A percentile compares a stretch with the other conserved stretches of the same genome.
phyloP scores from a whole-genome alignment of 2,797 vertebrate genomes.

The Arctocebus calabarensis region DNA sequence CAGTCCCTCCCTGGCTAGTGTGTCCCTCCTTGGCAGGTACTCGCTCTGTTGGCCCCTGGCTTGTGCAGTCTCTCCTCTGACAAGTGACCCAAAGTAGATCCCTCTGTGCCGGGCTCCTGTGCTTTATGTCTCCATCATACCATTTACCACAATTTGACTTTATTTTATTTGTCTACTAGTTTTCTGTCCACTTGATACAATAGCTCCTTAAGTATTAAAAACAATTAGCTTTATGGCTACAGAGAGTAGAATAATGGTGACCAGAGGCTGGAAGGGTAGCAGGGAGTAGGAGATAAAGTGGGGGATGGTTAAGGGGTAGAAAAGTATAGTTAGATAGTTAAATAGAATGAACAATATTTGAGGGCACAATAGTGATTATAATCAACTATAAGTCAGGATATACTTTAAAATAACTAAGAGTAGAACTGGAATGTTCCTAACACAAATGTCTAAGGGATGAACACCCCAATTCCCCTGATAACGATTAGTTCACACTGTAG shows the following conservation, averaged over 20 bases:
- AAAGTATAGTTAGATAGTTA: background rate
- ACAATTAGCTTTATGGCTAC: background rate
- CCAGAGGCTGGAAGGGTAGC: background rate
- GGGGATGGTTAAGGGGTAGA: background rate
- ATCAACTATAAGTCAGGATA: background rate
- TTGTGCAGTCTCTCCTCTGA: no score
- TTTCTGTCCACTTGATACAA: background rate
- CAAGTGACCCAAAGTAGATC: background rate
- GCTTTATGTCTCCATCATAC: background rate
- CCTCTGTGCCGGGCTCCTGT: no score
- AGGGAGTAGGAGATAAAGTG: background rate
- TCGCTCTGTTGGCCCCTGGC: no score
- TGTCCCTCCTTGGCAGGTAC: background rate
- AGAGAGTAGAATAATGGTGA: background rate
- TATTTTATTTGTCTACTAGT: background rate
- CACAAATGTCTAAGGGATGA: background rate
- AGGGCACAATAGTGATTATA: background rate
- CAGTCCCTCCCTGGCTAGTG: accelerated
- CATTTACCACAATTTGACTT: background rate
- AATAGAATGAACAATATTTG: background rate
- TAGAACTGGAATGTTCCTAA: background rate
- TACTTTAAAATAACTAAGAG: background rate
- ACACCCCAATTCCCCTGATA: background rate
- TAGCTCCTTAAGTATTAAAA: background rate
- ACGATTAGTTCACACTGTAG: background rate